Percentiles rank a stretch among this genome's conserved stretches.
Evolutionary conservation across 2,888 invertebrate species (phyloP).

Genomic region (Yponomeuta sedellus): DNA sequence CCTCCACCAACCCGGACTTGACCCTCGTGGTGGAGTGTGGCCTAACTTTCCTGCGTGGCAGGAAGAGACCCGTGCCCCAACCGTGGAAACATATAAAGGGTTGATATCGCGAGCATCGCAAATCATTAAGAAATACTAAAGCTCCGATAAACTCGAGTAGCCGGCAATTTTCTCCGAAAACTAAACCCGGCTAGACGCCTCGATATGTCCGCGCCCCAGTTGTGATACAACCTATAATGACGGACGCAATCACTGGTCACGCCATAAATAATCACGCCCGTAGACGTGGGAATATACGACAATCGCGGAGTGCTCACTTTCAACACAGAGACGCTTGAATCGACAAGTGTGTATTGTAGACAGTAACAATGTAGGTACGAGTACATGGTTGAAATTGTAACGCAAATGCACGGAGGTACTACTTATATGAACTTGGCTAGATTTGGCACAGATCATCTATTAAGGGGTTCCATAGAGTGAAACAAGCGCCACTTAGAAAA

Average conservation of each 20-base stretch:
- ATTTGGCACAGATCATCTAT: too few species aligned
- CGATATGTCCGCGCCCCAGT: constrained; percentile 7
- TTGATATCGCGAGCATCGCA: too few species aligned
- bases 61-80: too few species aligned
- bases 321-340: not conserved
- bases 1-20: too few species aligned
- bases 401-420: not conserved
- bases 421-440: not conserved
- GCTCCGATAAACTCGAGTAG: not conserved
- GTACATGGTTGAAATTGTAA: not conserved
- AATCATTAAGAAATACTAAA: not conserved
- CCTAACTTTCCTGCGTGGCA: too few species aligned
- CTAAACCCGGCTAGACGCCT: not conserved
- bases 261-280: constrained; percentile 24
- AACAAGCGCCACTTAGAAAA: too few species aligned
- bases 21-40: too few species aligned
- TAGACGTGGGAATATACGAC: constrained; percentile 24
- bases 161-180: constrained; percentile 11
- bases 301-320: constrained; percentile 15
- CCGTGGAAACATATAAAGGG: too few species aligned
- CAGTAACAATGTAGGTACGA: not conserved
- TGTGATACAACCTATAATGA: constrained; percentile 15
- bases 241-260: constrained; percentile 21
- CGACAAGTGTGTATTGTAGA: not conserved
- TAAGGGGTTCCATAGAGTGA: too few species aligned